Evolutionary conservation across 2,888 invertebrate genomes (phyloP).

Genomic region (Acleris holmiana): DNA sequence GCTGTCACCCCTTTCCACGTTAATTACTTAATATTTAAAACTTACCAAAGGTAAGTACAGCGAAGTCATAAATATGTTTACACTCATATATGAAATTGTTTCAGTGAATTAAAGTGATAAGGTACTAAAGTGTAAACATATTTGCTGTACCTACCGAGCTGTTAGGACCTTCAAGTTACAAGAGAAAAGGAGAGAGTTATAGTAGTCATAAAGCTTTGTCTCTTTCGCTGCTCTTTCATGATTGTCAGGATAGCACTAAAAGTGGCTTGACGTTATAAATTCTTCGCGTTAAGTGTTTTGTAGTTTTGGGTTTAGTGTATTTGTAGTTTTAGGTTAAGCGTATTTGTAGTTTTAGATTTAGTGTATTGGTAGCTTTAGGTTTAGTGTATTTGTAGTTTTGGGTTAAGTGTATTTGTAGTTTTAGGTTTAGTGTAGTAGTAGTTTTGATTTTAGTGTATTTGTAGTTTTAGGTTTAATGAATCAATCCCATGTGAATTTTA

Average conservation of each 20-base stretch:
- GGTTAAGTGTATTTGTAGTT: not conserved
- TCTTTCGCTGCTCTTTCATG: too few species aligned
- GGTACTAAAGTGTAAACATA: too few species aligned
- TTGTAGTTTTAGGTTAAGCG: not conserved
- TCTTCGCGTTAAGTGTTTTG: not conserved
- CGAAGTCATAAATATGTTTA: too few species aligned
- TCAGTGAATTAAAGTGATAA: too few species aligned
- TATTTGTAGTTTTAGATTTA: not conserved
- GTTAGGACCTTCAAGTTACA: too few species aligned
- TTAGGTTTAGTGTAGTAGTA: not conserved
- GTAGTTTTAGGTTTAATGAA: not conserved
- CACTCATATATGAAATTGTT: too few species aligned
- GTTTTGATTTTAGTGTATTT: not conserved
- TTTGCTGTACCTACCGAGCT: too few species aligned
- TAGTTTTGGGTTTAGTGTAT: not conserved
- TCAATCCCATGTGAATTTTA: constrained; percentile 35
- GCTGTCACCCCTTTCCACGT: too few species aligned
- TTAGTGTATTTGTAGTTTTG: not conserved
- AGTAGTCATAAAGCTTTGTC: too few species aligned
- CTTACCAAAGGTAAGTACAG: too few species aligned
- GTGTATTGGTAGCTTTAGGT: not conserved
- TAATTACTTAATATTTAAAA: too few species aligned
- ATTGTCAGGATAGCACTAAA: not conserved
- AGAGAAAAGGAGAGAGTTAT: too few species aligned
- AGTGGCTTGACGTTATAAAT: not conserved